phyloP scores from a whole-genome alignment of 2,888 invertebrate species.

The Drosophila quinaria region DNA sequence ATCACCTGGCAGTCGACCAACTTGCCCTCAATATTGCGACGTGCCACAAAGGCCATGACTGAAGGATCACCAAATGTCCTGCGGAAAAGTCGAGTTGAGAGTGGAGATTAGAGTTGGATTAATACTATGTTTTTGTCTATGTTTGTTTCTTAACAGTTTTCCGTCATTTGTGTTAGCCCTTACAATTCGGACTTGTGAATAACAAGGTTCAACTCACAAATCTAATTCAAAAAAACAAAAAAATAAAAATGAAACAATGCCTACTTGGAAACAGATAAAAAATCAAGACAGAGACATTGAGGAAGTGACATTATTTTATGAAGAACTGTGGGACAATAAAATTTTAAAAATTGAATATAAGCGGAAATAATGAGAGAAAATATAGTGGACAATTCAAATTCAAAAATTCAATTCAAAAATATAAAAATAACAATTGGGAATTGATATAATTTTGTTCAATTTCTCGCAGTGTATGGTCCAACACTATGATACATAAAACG shows the following conservation, averaged over 20 bases:
- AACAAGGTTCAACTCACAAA: not conserved
- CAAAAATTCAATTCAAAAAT: no score
- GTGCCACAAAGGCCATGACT: conserved; percentile 44
- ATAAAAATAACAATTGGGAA: no score
- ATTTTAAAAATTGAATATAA: no score
- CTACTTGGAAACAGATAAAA: not conserved
- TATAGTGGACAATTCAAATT: no score
- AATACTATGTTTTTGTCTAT: conserved; percentile 18
- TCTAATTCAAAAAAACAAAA: not conserved
- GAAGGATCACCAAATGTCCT: conserved; percentile 20
- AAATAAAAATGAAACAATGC: not conserved
- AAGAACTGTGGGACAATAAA: no score
- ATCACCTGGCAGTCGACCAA: conserved; percentile 57
- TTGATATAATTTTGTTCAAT: not conserved
- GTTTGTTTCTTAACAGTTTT: conserved; percentile 26
- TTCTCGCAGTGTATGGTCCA: conserved; percentile 36
- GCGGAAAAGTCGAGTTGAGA: not conserved
- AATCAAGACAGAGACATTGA: not conserved
- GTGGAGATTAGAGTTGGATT: not conserved
- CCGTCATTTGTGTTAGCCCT: conserved; percentile 33
- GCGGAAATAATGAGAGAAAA: no score
- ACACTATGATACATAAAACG: conserved; percentile 21
- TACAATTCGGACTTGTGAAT: conserved; percentile 10
- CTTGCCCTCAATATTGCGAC: conserved; percentile 53
- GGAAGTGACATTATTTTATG: not conserved